phyloP scores from a whole-genome alignment of 2,113 vertebrate genomes.

The Dascyllus trimaculatus region DNA sequence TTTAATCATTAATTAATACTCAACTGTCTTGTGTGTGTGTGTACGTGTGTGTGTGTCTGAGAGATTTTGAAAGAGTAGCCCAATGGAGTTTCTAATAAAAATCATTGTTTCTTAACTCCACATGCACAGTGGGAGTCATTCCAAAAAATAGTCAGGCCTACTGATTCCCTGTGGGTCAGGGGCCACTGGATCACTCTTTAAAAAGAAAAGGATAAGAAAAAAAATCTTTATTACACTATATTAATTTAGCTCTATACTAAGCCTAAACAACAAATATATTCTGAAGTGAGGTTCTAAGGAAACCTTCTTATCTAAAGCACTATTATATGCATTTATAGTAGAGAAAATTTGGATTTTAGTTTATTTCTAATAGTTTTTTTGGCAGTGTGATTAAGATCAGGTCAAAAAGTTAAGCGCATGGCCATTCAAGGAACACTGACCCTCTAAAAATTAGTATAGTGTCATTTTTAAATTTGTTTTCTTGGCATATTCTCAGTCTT shows the following conservation, averaged over 20 bases:
- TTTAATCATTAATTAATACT: too few relatives aligned
- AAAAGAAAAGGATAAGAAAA: not conserved
- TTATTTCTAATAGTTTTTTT: too few relatives aligned
- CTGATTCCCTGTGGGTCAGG: conserved; percentile 1
- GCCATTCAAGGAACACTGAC: too few relatives aligned
- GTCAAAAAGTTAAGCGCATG: too few relatives aligned
- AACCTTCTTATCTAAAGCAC: not conserved
- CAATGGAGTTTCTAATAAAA: not conserved
- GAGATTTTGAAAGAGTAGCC: not conserved
- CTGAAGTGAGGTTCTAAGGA: not conserved
- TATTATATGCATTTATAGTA: not conserved
- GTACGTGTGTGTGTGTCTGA: too few relatives aligned
- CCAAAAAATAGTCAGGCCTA: not conserved
- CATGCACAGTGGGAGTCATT: not conserved
- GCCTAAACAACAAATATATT: not conserved
- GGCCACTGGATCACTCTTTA: not conserved
- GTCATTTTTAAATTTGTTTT: too few relatives aligned
- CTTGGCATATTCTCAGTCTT: too few relatives aligned
- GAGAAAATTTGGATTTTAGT: too few relatives aligned
- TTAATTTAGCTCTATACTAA: not conserved
- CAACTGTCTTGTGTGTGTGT: too few relatives aligned
- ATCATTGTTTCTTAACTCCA: not conserved
- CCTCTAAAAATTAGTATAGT: too few relatives aligned
- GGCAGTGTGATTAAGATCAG: too few relatives aligned
- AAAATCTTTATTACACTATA: not conserved